Base-by-base conservation (phyloP, 2,113 vertebrate species). In the Melierax canorus region DNA sequence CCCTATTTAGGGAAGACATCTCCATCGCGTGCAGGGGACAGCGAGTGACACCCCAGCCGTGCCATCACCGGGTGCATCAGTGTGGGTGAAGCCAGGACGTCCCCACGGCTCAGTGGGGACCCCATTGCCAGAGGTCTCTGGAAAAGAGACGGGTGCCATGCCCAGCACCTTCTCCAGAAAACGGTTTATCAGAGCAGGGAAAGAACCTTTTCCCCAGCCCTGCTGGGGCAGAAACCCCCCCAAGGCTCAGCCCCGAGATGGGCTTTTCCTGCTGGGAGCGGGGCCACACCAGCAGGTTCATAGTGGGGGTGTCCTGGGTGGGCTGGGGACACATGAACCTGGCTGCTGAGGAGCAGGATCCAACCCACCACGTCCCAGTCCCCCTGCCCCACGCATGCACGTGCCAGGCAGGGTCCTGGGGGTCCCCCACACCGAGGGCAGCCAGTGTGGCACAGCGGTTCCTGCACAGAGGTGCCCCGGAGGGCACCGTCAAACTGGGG, bases 61-160 rank as follows among this genome's bases (percentile, higher is more conserved):
- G 73, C 45, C 11, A 9, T 5, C 21, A 7, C 46, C 32, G 3
- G 9, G 16, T 7, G 20, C 17, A 6, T 24, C 32, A 10, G 30
- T 6, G 11, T 2, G 3, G 36, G n/a, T 9, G 50, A 50, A 30
- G 20, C 30, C 30, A 15, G 29, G 34, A 22, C 1, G 0, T 19
- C 41, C 50, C 71, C 29, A 4, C 1, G 3, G 58, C 38, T 53
- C 12, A 1, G 34, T 4, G 29, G 41, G n/a, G 41, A n/a, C 13
- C 50, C 36, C 12, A 0, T 11, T 5, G 22, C n/a, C 24, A 4
- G 51, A 23, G 15, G 18, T 8, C 15, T 20, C 29, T 9, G 66
- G n/a, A 39, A 36, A 24, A 15, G 20, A 50, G 23, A 23, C 12
- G 45, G 32, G 23, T 23, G 41, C 23, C 6, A 8, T 6, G 36